These are phyloP conservation scores for Mus musculus DNA, from an alignment of 2,113 vertebrate genomes.

Conservation along the genomic window DNA sequence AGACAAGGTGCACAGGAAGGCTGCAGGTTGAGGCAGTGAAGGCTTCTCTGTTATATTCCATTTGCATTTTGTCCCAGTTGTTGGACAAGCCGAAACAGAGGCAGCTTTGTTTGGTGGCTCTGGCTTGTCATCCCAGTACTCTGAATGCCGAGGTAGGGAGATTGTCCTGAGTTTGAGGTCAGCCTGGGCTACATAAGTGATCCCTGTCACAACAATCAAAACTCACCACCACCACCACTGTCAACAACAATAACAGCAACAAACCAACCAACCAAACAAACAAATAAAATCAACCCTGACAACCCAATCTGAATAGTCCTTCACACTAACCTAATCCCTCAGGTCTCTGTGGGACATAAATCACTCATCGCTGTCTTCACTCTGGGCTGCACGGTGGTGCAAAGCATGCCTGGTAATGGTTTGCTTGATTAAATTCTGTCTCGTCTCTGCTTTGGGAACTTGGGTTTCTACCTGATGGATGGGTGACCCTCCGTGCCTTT, in stretches of 20 bases:
- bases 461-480: conserved; percentile 54
- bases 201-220: not conserved
- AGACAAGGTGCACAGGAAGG: not conserved
- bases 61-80: conserved; percentile 54
- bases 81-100: not conserved
- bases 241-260: too few relatives aligned
- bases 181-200: not conserved
- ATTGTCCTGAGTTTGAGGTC: not conserved
- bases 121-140: not conserved
- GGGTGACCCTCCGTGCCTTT: not conserved
- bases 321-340: not conserved
- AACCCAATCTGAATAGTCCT: not conserved
- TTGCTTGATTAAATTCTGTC: conserved; percentile 26
- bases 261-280: not conserved
- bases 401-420: not conserved
- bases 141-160: not conserved
- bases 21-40: not conserved
- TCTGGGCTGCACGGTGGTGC: not conserved
- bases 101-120: not conserved
- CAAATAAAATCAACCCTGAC: not conserved
- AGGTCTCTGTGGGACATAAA: not conserved
- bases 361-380: not conserved
- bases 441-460: not conserved
- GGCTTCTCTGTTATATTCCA: not conserved
- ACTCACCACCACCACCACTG: too few relatives aligned